Conservation (phyloP, 2,888 invertebrate genomes). For the Drosophila fungiperda region DNA sequence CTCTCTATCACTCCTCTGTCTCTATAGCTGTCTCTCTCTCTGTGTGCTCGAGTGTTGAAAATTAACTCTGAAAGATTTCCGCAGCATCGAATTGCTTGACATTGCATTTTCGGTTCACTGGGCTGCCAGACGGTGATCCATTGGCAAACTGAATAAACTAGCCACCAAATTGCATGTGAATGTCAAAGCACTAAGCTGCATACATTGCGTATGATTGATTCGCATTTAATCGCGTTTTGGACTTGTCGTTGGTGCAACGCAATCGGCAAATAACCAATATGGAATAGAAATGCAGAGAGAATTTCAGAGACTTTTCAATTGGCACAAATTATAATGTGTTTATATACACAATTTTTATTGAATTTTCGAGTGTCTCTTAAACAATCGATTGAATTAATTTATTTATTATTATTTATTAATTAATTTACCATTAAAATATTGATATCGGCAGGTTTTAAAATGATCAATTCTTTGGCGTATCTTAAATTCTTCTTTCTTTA, state of each 20-base stretch:
- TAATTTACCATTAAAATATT: neutral
- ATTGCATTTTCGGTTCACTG: conserved; percentile 70
- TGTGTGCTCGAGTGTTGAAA: conserved; percentile 63
- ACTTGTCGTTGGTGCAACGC: neutral
- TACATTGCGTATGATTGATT: conserved; percentile 60
- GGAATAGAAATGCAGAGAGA: neutral
- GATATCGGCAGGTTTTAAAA: neutral
- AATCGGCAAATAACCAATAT: conserved; percentile 2
- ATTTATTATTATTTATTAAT: neutral
- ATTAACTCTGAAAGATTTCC: conserved; percentile 75
- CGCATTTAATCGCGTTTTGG: conserved; percentile 15
- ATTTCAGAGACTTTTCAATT: neutral
- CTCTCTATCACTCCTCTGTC: neutral
- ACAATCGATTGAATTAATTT: neutral
- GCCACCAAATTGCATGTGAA: conserved; percentile 12
- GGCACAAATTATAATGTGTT: neutral
- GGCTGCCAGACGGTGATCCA: conserved; percentile 22
- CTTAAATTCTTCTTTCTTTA: too few relatives aligned
- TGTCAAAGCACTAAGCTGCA: conserved; percentile 13
- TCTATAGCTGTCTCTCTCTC: neutral
- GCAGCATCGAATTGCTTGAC: conserved; percentile 65
- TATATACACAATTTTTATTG: neutral
- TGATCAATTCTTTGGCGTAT: neutral
- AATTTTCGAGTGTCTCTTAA: neutral
- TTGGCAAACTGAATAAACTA: conserved; percentile 35